Base-by-base conservation (phyloP, 2,113 vertebrate genomes). In the Rhineura floridana region DNA sequence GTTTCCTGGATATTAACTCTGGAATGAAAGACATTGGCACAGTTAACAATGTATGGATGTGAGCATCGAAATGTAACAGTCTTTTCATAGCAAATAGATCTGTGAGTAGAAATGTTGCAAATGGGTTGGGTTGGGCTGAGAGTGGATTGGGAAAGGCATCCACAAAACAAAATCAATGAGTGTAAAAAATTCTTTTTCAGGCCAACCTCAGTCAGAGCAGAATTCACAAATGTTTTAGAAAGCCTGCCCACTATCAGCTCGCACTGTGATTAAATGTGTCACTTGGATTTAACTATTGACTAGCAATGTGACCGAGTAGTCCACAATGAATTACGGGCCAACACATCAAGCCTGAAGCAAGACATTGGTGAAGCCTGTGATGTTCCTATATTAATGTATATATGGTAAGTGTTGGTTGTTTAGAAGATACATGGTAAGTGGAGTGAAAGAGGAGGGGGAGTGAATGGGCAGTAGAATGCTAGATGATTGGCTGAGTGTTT, bases 281-380 rank as follows among this genome's bases (percentile, higher is more conserved):
- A 25, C 42, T 79, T 9, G 84, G 9, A 63, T 75, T 81, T 72
- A 88, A 30, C 33, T 67, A 70, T 70, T 88, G 75, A 70, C 72
- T 69, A 50, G 46, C 36, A 78, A 15, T n/a, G 46, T 69, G 25
- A 70, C 23, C 28, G 2, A 33, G 3, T 0, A 13, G 50, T 0
- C 1, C 6, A 42, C 11, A 76, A 6, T 83, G 77, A 88, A 83
- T 10, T 70, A 89, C 87, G 0, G 33, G 0, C 6, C 28, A 50
- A 81, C 39, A 36, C 75, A 25, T 21, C 9, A 72, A 81, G 77
- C 65, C 77, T 81, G 33, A 87, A 73, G 65, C 67, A 93, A 12
- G 13, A 69, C 42, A 79, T n/a, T n/a, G n/a, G n/a, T n/a, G n/a
- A n/a, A n/a, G n/a, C n/a, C n/a, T n/a, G n/a, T n/a, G n/a, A n/a